Evolutionary conservation across 2,113 vertebrate genomes (phyloP), one percentile per base, ranked within the genome.

Genomic region (Rhea americana): DNA sequence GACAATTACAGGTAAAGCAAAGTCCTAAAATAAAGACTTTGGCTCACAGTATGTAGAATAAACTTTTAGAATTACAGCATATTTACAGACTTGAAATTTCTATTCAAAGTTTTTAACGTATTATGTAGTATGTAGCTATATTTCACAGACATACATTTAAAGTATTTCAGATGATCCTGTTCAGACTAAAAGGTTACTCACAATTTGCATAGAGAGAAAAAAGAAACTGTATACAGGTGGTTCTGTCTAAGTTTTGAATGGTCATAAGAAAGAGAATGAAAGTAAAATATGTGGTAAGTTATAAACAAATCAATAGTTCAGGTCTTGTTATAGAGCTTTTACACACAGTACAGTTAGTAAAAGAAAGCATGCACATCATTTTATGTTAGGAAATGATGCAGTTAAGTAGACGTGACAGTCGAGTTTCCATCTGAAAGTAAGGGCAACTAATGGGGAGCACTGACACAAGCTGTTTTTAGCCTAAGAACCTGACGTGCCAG

Each of bases 341-440:
- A 68, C 17, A 75, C n/a, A 84, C 0, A 1, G 18, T 59, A 77
- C 28, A 65, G 50, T 53, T 37, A 55, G 75, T 43, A 75, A 95
- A 91, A 95, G 74, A 96, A 94, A 96, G 76, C n/a, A 66, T 80
- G 90, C 82, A 76, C 84, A 87, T 89, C 28, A 22, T 47, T 68
- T 10, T 21, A 58, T 13, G 47, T 86, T 74, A 93, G 82, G 78
- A 94, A 96, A 84, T 0, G 10, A 89, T 82, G 90, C 61, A 74
- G 89, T 94, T 96, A 94, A 97, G 80, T 58, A 2, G 5, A 96
- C 96, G 87, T 93, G 96, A 96, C 91, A 96, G 89, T 63, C 85
- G 92, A 59, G 53, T 94, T 96, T 90, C 75, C 45, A 56, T 85
- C 82, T 75, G 91, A 96, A 95, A 96, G 95, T 95, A 82, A 93